These are phyloP conservation scores for Dipodomys ordii DNA, from an alignment of 2,113 vertebrate genomes.

Conservation along the genomic window DNA sequence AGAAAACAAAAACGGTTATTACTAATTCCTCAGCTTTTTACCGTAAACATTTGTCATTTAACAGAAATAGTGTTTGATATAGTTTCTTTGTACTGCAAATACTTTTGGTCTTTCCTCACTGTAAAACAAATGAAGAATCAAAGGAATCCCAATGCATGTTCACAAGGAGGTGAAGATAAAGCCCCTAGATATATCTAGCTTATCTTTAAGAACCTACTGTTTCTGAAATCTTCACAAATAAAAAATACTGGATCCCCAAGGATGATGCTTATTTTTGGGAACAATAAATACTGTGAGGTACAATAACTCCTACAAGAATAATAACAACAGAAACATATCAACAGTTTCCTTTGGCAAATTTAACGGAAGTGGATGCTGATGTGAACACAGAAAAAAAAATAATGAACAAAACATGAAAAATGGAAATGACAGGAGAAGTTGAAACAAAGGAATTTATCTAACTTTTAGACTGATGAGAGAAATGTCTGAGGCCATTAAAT, in stretches of 20 bases:
- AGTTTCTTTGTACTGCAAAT: conserved; percentile 81
- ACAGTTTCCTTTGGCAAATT: conserved; percentile 86
- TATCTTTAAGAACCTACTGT: conserved; percentile 80
- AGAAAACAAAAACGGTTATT: conserved; percentile 83
- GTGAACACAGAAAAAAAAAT: conserved; percentile 82
- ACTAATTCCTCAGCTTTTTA: conserved; percentile 86
- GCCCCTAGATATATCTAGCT: conserved; percentile 78
- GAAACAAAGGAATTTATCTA: conserved; percentile 80
- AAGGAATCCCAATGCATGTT: conserved; percentile 70
- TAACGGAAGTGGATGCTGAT: conserved; percentile 83
- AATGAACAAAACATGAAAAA: conserved; percentile 81
- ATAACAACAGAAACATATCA: conserved; percentile 84
- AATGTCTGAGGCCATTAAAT: conserved; percentile 85
- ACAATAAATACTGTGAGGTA: conserved; percentile 84
- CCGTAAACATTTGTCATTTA: conserved; percentile 84
- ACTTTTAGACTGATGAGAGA: conserved; percentile 75
- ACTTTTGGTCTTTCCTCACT: conserved; percentile 81
- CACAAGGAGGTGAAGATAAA: conserved; percentile 72
- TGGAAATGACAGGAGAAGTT: conserved; percentile 79
- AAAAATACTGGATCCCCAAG: conserved; percentile 80
- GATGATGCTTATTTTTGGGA: conserved; percentile 82
- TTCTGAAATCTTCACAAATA: conserved; percentile 82
- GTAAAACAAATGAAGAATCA: conserved; percentile 72
- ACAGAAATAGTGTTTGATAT: conserved; percentile 81
- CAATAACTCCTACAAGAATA: conserved; percentile 81